A percentile compares a stretch with the other conserved stretches of the same genome.
phyloP scores from a whole-genome alignment of 2,888 invertebrate species.

The Hypena proboscidalis region DNA sequence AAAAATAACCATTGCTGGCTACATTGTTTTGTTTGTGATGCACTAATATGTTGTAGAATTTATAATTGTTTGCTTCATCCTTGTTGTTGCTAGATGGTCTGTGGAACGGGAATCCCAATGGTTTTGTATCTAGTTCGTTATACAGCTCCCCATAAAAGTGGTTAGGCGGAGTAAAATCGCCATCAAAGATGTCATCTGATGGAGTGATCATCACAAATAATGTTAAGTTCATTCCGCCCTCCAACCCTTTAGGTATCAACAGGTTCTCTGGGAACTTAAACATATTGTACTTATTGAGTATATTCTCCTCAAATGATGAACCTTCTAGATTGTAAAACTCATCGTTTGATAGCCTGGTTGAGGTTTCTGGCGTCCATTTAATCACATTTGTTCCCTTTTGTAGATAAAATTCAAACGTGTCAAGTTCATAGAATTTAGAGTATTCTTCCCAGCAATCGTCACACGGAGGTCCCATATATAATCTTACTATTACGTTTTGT shows the following conservation, averaged over 20 bases:
- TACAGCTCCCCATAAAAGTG: slow-evolving; percentile 50
- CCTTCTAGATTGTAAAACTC: slow-evolving; percentile 56
- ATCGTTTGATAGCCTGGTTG: slow-evolving; percentile 58
- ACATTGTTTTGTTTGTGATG: slow-evolving; percentile 58
- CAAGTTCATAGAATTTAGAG: slow-evolving; percentile 66
- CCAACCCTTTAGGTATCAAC: slow-evolving; percentile 66
- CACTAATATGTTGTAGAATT: slow-evolving; percentile 67
- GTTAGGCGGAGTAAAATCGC: slow-evolving; percentile 36
- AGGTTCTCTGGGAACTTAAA: slow-evolving; percentile 72
- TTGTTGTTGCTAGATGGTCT: slow-evolving; percentile 53
- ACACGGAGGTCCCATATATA: slow-evolving; percentile 74
- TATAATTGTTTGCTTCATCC: slow-evolving; percentile 59
- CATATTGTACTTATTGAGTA: slow-evolving; percentile 55
- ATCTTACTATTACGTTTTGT: slow-evolving; percentile 56
- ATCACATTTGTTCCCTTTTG: slow-evolving; percentile 61
- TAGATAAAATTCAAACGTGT: slow-evolving; percentile 55
- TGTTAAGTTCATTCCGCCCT: slow-evolving; percentile 67
- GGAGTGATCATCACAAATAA: slow-evolving; percentile 70
- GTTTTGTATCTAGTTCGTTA: slow-evolving; percentile 58
- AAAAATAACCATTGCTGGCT: slow-evolving; percentile 56
- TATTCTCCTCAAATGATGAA: slow-evolving; percentile 26
- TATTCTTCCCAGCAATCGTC: slow-evolving; percentile 60
- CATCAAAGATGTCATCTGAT: slow-evolving; percentile 44
- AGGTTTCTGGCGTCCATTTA: slow-evolving; percentile 61
- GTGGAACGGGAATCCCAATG: slow-evolving; percentile 77